phyloP scores from a whole-genome alignment of 2,888 invertebrate genomes.

The Meteorus cinctellus region DNA sequence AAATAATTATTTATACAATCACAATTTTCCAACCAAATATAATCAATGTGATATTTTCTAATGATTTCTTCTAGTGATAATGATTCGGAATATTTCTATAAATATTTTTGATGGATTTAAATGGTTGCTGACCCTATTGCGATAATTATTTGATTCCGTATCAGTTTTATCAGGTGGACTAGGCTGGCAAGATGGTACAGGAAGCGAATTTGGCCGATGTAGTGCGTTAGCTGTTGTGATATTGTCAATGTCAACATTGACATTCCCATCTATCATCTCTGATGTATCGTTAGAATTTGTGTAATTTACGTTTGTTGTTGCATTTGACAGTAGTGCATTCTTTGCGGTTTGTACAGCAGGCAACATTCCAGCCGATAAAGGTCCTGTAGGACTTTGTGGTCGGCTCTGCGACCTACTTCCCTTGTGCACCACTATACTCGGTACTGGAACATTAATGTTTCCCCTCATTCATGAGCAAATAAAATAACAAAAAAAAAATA shows the following conservation, averaged over 20 bases:
- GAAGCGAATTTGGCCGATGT: constrained; percentile 54
- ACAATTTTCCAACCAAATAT: not conserved
- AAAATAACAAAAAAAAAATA: constrained; percentile 8
- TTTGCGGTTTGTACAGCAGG: constrained; percentile 68
- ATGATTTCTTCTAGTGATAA: not conserved
- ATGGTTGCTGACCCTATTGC: constrained; percentile 64
- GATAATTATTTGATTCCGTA: constrained; percentile 67
- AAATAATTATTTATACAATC: constrained; percentile 17
- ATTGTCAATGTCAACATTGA: constrained; percentile 58
- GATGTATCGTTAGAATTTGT: constrained; percentile 60
- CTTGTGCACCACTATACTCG: constrained; percentile 72
- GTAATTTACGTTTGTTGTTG: constrained; percentile 58
- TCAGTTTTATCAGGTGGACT: constrained; percentile 62
- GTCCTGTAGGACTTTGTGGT: constrained; percentile 65
- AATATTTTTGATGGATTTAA: not conserved
- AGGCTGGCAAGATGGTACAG: constrained; percentile 50
- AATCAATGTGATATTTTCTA: no score
- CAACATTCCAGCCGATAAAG: constrained; percentile 66
- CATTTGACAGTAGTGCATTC: constrained; percentile 64
- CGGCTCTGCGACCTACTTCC: constrained; percentile 66
- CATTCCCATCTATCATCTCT: constrained; percentile 71
- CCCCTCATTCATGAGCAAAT: constrained; percentile 1
- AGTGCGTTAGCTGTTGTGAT: constrained; percentile 51
- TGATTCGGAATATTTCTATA: constrained; percentile 21
- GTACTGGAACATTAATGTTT: constrained; percentile 64